These are phyloP conservation scores for Mastomys coucha DNA, from an alignment of 2,113 vertebrate genomes.

Conservation along the genomic window DNA sequence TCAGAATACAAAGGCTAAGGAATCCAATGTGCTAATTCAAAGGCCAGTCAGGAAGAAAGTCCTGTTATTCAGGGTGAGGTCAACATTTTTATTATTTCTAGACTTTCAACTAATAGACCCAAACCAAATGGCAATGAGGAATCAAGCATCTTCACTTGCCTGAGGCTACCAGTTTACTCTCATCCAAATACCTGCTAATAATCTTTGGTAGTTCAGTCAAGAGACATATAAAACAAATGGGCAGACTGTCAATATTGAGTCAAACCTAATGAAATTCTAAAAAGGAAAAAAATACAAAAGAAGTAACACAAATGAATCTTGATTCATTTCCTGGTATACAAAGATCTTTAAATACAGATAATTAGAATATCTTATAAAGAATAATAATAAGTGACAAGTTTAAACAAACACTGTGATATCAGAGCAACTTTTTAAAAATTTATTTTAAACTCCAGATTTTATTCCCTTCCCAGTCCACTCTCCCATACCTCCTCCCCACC, in stretches of 20 bases:
- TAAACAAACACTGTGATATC: not conserved
- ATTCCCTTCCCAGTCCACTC: too few relatives aligned
- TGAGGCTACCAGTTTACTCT: not conserved
- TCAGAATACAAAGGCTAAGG: not conserved
- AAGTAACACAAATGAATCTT: not conserved
- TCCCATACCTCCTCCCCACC: too few relatives aligned
- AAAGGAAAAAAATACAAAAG: not conserved
- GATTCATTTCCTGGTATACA: not conserved
- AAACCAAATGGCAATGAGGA: not conserved
- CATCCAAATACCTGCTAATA: not conserved
- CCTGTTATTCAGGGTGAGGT: not conserved
- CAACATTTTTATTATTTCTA: not conserved
- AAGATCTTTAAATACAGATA: not conserved
- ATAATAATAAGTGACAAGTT: not conserved
- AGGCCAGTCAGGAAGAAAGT: not conserved
- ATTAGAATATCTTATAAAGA: not conserved
- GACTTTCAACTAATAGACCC: not conserved
- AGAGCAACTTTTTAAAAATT: not conserved
- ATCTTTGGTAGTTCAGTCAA: not conserved
- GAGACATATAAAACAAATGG: not conserved
- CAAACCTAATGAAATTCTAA: not conserved
- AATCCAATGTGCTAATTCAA: not conserved
- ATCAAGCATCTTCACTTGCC: not conserved
- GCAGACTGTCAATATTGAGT: not conserved
- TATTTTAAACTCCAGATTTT: too few relatives aligned